Base-by-base conservation (phyloP, 2,888 invertebrate species). In the Orthonychiurus folsomi region DNA sequence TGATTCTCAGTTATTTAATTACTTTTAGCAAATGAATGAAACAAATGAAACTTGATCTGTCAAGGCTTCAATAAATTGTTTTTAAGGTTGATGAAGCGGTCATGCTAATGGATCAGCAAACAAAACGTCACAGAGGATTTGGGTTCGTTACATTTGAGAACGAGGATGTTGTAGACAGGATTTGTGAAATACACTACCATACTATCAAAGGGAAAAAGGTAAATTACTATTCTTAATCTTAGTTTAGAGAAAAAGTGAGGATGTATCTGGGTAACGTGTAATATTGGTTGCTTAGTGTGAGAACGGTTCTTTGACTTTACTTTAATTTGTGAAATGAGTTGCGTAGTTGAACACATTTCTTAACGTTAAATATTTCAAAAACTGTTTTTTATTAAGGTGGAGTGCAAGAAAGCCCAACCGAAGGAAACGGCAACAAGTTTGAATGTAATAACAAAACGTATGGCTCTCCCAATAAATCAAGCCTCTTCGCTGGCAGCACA, bases 391-490 rank as follows among this genome's bases (percentile, higher is more conserved):
- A 15, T 59, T 21, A 28, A 67, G 67, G 72, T 72, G 64, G 75
- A 75, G 63, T 76, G 76, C 70, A 76, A 76, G 69, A 75, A 75
- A 67, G 76, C 76, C 53, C 76, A 75, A 70, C 76, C 76, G 2
- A 72, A 72, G 63, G 72, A 72, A 65, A 69, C 72, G 20, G 72
- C 64, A 21, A 69, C 70, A 50, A 69, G 72, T 63, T 66, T 72
- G 62, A 72, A 72, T 66, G 63, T 72, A 28, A 65, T 72, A 59
- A 69, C 72, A 24, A 72, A 72, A 64, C 65, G 72, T 62, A 71
- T 72, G 70, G 70, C 71, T 69, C 70, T 72, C 69, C 72, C 72
- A 53, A 61, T 72, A 48, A 66, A 70, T 28, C 66, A 69, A 63
- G 69, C 68, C 59, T 69, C 70, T 60, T 61, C 67, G 48, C 59